Evolutionary conservation across 2,888 invertebrate species (phyloP), one percentile per base, ranked within the genome.

Genomic region (Iselma pallidipennis): DNA sequence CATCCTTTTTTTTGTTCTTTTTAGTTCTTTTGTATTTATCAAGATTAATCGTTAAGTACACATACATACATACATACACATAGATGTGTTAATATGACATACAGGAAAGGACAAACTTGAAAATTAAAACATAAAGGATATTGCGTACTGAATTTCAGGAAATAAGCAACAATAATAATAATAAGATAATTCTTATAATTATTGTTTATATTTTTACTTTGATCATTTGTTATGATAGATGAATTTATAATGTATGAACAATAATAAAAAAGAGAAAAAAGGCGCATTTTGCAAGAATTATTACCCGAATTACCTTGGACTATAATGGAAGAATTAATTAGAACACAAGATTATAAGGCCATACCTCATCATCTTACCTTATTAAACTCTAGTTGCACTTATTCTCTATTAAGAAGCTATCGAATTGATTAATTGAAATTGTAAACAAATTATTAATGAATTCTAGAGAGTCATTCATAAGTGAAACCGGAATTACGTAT

Each of bases 91-190:
- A 45, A 21, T 45, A 45, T 21, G 6, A 21, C 7, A 6, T 19
- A n/a, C 9, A 45, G n/a, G 2, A 23, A 23, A 23, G 9, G 45
- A 45, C 21, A 45, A 16, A 12, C 45, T 45, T 19, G 45, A 21
- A 21, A 45, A 21, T 45, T 3, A 16, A 14, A 49, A 33, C 54
- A 57, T 54, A 42, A 53, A 61, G 62, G 62, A 52, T 48, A 51
- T 58, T 59, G 31, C 50, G 66, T 61, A 60, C 66, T 58, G 67
- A 61, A 67, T 65, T 49, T 50, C 61, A 64, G 66, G 69, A 69
- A 61, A 67, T 69, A 66, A 64, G 61, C 67, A 69, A 69, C 63
- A 61, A 66, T 63, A 58, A 69, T 61, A 61, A 66, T 63, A 58
- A 56, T 54, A 59, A 64, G 59, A 64, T 66, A 64, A 62, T 59